Conservation (phyloP, 2,888 invertebrate species). For the Orthosia incerta region DNA sequence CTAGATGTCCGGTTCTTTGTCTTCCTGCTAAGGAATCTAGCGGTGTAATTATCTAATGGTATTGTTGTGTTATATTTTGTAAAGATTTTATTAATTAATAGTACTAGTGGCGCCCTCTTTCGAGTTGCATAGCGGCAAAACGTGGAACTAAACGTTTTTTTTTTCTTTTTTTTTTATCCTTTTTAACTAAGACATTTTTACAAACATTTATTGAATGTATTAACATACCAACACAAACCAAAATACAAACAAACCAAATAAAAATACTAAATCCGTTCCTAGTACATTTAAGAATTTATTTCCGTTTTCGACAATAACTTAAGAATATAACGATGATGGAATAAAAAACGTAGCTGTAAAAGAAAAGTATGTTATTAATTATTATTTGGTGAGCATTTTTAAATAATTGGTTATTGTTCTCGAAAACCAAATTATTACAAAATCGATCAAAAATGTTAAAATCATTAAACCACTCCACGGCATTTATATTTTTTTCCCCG, state of each 20-base stretch:
- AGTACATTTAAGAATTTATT: background rate
- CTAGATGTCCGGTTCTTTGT: conserved; percentile 62
- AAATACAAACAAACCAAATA: too few relatives aligned
- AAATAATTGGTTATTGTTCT: too few relatives aligned
- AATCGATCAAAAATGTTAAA: background rate
- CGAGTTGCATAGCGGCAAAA: background rate
- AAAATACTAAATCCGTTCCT: too few relatives aligned
- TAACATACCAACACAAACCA: too few relatives aligned
- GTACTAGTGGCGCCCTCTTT: conserved; percentile 17
- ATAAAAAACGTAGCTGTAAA: too few relatives aligned
- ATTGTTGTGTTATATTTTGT: background rate
- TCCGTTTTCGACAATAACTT: background rate
- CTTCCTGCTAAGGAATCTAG: conserved; percentile 42
- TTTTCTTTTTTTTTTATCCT: background rate
- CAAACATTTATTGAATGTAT: too few relatives aligned
- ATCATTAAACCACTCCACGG: background rate
- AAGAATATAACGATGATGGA: background rate
- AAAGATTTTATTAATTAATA: conserved; percentile 7
- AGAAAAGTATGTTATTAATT: too few relatives aligned
- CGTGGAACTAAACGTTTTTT: conserved; percentile 7
- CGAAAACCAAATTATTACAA: background rate
- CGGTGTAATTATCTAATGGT: conserved; percentile 29
- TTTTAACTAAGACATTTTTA: too few relatives aligned
- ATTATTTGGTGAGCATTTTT: background rate
- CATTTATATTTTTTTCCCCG: conserved; percentile 29